phyloP scores from a whole-genome alignment of 2,797 vertebrate species.

The Amblyraja radiata region DNA sequence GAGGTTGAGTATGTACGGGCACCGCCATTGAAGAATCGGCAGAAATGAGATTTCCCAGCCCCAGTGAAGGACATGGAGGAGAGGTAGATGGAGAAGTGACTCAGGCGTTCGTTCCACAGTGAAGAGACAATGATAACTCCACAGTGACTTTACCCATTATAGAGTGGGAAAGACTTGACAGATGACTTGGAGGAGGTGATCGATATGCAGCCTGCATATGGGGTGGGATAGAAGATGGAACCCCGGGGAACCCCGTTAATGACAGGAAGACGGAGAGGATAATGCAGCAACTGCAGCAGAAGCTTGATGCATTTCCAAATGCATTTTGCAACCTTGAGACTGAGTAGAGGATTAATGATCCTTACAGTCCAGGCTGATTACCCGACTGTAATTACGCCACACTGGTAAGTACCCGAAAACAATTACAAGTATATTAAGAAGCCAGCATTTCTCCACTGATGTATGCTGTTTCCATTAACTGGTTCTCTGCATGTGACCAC shows the following conservation, averaged over 20 bases:
- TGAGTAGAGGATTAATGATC: conserved; percentile 16
- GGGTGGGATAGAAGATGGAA: background rate
- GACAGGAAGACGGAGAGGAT: background rate
- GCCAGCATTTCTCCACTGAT: background rate
- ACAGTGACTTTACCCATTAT: background rate
- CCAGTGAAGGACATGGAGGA: background rate
- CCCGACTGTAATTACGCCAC: conserved; percentile 26
- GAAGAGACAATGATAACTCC: background rate
- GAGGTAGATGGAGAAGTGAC: background rate
- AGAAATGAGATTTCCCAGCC: background rate
- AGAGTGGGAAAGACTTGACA: background rate
- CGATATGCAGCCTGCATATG: too few relatives aligned
- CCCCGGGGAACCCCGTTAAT: background rate
- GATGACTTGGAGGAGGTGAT: background rate
- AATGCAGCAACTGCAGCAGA: background rate
- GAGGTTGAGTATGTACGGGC: background rate
- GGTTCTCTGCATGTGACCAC: background rate
- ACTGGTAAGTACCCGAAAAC: conserved; percentile 24
- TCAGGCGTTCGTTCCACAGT: background rate
- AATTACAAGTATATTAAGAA: conserved; percentile 26
- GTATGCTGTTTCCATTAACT: conserved; percentile 10
- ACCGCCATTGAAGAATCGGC: background rate
- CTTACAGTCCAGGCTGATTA: conserved; percentile 26
- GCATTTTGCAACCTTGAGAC: background rate
- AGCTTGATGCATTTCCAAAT: background rate